These are phyloP conservation scores for Drosophila nannoptera DNA, from an alignment of 1,140 invertebrate genomes.

Conservation along the genomic window DNA sequence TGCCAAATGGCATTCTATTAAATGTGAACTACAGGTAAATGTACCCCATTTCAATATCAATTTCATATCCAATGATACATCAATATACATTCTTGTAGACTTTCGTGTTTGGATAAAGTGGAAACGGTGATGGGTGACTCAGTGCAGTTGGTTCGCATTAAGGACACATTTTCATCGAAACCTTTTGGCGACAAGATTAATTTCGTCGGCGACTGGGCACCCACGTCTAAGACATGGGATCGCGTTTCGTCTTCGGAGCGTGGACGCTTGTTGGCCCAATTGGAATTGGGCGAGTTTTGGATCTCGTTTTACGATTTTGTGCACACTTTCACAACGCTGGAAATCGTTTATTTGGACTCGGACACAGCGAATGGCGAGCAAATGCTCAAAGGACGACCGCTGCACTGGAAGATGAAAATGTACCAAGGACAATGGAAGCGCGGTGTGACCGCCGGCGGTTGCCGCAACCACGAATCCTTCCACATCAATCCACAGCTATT, in stretches of 20 bases:
- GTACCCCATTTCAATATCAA: not conserved
- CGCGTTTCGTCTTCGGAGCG: slow-evolving; percentile 86
- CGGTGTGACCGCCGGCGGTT: slow-evolving; percentile 94
- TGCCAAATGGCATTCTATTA: slow-evolving; percentile 89
- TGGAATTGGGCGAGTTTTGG: slow-evolving; percentile 91
- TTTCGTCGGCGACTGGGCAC: slow-evolving; percentile 86
- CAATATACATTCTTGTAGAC: slow-evolving; percentile 77
- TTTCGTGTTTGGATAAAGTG: slow-evolving; percentile 89
- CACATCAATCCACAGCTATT: slow-evolving; percentile 96
- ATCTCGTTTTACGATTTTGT: slow-evolving; percentile 92
- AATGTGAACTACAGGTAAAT: slow-evolving; percentile 75
- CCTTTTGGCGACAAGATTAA: slow-evolving; percentile 83
- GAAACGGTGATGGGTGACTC: slow-evolving; percentile 87
- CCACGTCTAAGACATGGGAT: slow-evolving; percentile 86
- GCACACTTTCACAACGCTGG: slow-evolving; percentile 89
- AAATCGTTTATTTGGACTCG: slow-evolving; percentile 92
- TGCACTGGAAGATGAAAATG: slow-evolving; percentile 90
- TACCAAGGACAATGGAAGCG: slow-evolving; percentile 93
- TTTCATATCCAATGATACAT: not conserved
- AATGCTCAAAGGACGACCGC: slow-evolving; percentile 87
- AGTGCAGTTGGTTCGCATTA: slow-evolving; percentile 86
- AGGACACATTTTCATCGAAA: slow-evolving; percentile 83
- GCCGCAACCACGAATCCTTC: slow-evolving; percentile 94
- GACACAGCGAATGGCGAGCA: slow-evolving; percentile 92
- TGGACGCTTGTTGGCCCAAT: slow-evolving; percentile 85